Base-by-base conservation (phyloP, 2,888 invertebrate species). In the Mamestra brassicae region DNA sequence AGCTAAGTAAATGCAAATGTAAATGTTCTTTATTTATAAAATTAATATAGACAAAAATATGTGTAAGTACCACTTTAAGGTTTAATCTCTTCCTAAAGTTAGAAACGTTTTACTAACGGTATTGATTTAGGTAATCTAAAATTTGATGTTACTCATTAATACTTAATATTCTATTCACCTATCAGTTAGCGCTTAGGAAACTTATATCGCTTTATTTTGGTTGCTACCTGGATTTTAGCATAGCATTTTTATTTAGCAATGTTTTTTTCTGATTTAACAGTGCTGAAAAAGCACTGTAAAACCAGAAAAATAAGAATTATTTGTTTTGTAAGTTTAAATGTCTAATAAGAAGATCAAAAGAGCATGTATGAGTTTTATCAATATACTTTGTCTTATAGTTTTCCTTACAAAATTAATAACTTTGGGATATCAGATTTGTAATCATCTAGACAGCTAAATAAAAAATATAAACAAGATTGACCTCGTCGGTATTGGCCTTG, bases 401-500 rank as follows among this genome's bases (percentile, higher is more conserved):
- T 38, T 26, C 36, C 10, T 15, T 34, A 74, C 4, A 57, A 38
- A 75, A 50, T 15, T 47, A 47, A 57, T 11, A 4, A 15, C 17
- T n/a, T 38, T 1, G 0, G 15, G 2, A 11, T 64, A 52, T 38
- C 60, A 6, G 36, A 34, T 67, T 47, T 1, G 26, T 26, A 26
- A 26, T 26, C 26, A 26, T 26, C 26, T 26, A 26, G 26, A 26
- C 26, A 26, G 26, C 26, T 26, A 26, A 26, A 26, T 26, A 26
- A 26, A 42, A 50, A 70, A 55, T 62, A 36, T 71, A 55, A 50
- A 62, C 26, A 71, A 50, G 26, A 60, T 78, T 15, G 34, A 60
- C 11, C 47, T 34, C 45, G 11, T 63, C 52, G 42, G 36, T 36
- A 26, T 13, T 42, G 45, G 13, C 55, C 38, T 64, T 47, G 38